phyloP scores from a whole-genome alignment of 2,888 invertebrate genomes.

The Terebella lapidaria region DNA sequence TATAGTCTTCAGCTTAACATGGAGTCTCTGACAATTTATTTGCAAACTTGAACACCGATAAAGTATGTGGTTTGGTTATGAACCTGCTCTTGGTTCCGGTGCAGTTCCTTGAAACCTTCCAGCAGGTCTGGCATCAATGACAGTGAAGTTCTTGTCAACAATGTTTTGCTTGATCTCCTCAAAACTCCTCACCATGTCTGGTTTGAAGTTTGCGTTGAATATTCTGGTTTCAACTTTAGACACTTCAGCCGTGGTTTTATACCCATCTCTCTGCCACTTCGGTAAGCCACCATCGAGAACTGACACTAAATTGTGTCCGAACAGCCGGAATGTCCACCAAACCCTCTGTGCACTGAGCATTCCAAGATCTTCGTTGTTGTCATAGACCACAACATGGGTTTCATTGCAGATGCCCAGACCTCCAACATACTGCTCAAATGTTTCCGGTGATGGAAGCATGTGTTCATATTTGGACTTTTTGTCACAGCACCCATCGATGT shows the following conservation, averaged over 20 bases:
- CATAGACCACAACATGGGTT: conserved; percentile 45
- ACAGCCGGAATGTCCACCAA: conserved; percentile 45
- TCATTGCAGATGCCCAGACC: conserved; percentile 38
- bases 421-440: conserved; percentile 40
- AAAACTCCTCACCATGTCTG: conserved; percentile 31
- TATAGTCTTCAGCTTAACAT: no score
- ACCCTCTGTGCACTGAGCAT: conserved; percentile 40
- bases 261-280: conserved; percentile 33
- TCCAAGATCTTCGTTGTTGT: conserved; percentile 34
- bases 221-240: conserved; percentile 13
- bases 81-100: not conserved
- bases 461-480: conserved; percentile 31
- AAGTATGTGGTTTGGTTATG: no score
- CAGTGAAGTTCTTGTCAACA: conserved; percentile 25
- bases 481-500: conserved; percentile 42
- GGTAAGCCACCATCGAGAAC: conserved; percentile 43
- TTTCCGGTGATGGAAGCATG: conserved; percentile 34
- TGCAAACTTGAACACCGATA: no score
- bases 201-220: conserved; percentile 30
- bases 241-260: conserved; percentile 19
- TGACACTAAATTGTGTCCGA: conserved; percentile 40
- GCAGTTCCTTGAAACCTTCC: conserved; percentile 40
- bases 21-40: no score
- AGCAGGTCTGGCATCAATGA: conserved; percentile 41
- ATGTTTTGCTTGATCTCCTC: conserved; percentile 38